Evolutionary conservation across 2,888 invertebrate genomes (phyloP), one percentile per base, ranked within the genome.

Genomic region (Chamaedrilus cognettii): DNA sequence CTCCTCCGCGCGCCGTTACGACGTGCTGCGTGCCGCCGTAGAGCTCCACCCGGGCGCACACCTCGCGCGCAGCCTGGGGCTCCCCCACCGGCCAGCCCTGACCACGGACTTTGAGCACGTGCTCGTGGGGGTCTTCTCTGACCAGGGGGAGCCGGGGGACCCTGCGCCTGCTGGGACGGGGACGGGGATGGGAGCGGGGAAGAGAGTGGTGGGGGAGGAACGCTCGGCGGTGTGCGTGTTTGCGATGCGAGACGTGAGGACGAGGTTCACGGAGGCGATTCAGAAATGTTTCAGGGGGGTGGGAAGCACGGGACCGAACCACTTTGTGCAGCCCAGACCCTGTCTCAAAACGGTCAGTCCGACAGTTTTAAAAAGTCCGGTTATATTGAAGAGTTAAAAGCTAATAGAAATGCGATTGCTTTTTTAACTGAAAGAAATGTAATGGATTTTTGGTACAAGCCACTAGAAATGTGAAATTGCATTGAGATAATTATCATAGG

Each of bases 1-100:
- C 96, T n/a, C 58, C 33, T 15, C 11, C 58, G 58, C 23, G 11
- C 23, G 26, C 7, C 30, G 33, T 58, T 58, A 31, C 58, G 33
- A 58, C 4, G 32, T 58, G 1, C 58, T 58, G 30, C 26, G 31
- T 26, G 26, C 58, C 26, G 58, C 58, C n/a, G 26, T 26, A 26
- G 58, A 32, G 11, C 26, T 33, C 31, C 33, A 58, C 26, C 58
- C 58, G 2, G 58, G 58, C 30, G n/a, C 32, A 33, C 15, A 33
- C 11, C 58, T 58, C n/a, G 30, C 32, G 5, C 19, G 33, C 31
- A 58, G 32, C 15, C 58, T 58, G 31, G 58, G 60, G 3, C 34
- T 52, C 23, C 30, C 61, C 2, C 31, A 64, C 56, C 31, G 42
- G 19, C 31, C 50, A n/a, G 49, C 49, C 19, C 7, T 61, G n/a